Base-by-base conservation (phyloP, 2,113 vertebrate genomes). In the Phrynocephalus versicolor region DNA sequence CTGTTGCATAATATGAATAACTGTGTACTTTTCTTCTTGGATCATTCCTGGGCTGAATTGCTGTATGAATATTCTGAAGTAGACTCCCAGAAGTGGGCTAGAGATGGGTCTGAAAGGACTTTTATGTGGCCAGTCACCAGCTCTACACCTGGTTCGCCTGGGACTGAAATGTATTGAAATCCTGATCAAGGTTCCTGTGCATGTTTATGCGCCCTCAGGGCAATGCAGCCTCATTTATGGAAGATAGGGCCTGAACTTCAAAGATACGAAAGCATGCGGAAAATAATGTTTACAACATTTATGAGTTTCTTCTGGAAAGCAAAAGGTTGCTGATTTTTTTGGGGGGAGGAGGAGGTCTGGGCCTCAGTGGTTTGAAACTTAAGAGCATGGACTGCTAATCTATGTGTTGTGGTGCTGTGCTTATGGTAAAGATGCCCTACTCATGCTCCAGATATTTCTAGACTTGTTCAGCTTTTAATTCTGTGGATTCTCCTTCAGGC, bases 241-340 rank as follows among this genome's bases (percentile, higher is more conserved):
- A 3, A 74, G 12, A 45, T 51, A 90, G 37, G 39, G 81, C 69
- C 1, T 83, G 19, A 77, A 65, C 73, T 86, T 86, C 55, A 91
- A 1, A 0, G 39, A 25, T 76, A 33, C 83, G 72, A 89, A 82
- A n/a, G 25, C 64, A 27, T 19, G 1, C 6, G n/a, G n/a, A n/a
- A 25, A 58, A 21, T 21, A 86, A 23, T 2, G 35, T 0, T 51
- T 30, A 10, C 45, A n/a, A 4, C 60, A 16, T 15, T 16, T 27
- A 87, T 90, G 78, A 81, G 55, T 0, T 0, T 74, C 25, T 30
- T 60, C n/a, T 74, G 83, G 65, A 90, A 83, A 41, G 37, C 51
- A 12, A 79, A 30, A 23, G 12, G 41, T 18, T 2, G 41, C 0
- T 82, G 39, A 1, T 21, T 3, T 60, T 71, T 85, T 19, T 6